A percentile compares a stretch with the other conserved stretches of the same genome.
Conservation (phyloP, 2,113 vertebrate genomes). For the Phocoena phocoena region DNA sequence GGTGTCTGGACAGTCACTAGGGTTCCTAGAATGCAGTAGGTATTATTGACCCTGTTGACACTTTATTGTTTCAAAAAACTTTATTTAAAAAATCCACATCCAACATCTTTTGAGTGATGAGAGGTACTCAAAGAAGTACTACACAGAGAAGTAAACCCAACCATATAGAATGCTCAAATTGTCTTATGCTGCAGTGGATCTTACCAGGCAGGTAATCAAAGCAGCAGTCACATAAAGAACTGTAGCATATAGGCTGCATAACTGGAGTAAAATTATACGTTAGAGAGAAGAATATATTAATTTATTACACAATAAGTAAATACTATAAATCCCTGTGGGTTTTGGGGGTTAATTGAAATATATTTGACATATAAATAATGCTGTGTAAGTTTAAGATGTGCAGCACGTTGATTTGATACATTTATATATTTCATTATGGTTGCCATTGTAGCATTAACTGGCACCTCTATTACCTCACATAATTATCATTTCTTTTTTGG, state of each 20-base stretch:
- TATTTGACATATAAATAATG: neutral
- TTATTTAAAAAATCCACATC: neutral
- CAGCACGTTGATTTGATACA: neutral
- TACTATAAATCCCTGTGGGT: neutral
- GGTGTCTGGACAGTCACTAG: neutral
- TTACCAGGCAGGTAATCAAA: neutral
- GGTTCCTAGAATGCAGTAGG: neutral
- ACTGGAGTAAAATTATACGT: neutral
- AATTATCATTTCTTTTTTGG: neutral
- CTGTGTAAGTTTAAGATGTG: neutral
- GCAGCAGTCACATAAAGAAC: neutral
- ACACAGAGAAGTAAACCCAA: neutral
- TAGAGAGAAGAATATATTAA: neutral
- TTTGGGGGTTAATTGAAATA: neutral
- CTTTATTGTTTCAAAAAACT: neutral
- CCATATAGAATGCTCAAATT: neutral
- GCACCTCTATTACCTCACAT: no score
- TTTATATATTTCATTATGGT: no score
- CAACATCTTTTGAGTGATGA: rapidly evolving
- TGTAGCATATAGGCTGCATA: rapidly evolving
- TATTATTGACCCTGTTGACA: neutral
- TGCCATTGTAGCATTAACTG: no score
- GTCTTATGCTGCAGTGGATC: neutral
- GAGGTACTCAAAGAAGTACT: neutral
- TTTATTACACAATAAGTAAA: neutral